Percentiles rank a stretch among this genome's conserved stretches.
phyloP scores from a whole-genome alignment of 2,113 vertebrate genomes.

The Gambusia holbrooki region DNA sequence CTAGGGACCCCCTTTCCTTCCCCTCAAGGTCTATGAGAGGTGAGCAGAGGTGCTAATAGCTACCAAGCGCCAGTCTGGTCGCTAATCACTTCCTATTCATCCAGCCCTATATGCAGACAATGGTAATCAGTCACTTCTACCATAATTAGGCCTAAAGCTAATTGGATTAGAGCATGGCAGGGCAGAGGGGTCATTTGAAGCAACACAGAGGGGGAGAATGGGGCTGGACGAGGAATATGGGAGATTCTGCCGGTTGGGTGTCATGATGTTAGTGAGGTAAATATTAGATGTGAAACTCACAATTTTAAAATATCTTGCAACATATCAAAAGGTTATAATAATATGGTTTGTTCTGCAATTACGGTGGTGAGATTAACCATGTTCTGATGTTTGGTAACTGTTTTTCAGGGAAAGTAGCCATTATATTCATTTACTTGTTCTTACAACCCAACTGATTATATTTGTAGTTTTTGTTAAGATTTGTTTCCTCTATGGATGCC shows the following conservation, averaged over 20 bases:
- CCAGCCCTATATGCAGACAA: slow-evolving; percentile 61
- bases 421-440: no score
- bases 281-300: neutral
- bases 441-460: no score
- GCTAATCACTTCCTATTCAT: slow-evolving; percentile 69
- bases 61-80: slow-evolving; percentile 50
- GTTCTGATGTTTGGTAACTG: no score
- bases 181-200: slow-evolving; percentile 56
- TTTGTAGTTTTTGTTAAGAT: no score
- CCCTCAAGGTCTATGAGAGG: slow-evolving; percentile 51
- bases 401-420: no score
- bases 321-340: no score
- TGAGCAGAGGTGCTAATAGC: slow-evolving; percentile 65
- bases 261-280: neutral
- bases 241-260: slow-evolving; percentile 7
- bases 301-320: no score
- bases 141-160: slow-evolving; percentile 71
- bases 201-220: slow-evolving; percentile 5
- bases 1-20: slow-evolving; percentile 11
- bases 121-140: slow-evolving; percentile 70
- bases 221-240: neutral
- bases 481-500: no score
- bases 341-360: no score
- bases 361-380: no score
- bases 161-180: slow-evolving; percentile 71